Evolutionary conservation across 2,888 invertebrate species (phyloP), one percentile per base, ranked within the genome.

Genomic region (Miltochrista miniata): DNA sequence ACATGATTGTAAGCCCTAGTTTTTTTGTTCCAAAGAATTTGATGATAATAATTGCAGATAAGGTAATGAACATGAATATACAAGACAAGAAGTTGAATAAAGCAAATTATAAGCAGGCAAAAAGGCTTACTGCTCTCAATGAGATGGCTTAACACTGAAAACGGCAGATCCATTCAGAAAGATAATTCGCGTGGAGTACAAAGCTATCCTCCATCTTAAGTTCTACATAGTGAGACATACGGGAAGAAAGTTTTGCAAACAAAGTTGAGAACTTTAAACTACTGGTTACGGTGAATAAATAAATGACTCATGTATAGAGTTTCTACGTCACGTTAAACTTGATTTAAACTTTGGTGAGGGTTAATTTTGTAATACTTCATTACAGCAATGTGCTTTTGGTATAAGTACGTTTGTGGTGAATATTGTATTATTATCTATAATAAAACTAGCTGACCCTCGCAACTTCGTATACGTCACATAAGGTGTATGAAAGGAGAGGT

Each of bases 161-260:
- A 56, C 61, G 59, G 38, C 47, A 56, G 59, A 64, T 61, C 59
- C 54, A 57, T 68, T 72, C 62, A 60, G 55, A 63, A 63, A 69
- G 69, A 69, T 72, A 72, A 68, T 72, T 57, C 62, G 45, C 54
- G 61, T 53, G 59, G 61, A 70, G 67, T 62, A 68, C 65, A 62
- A 68, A 56, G 62, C 68, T 38, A 49, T 14, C 39, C 51, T 48
- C 18, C 18, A 59, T 64, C 59, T 64, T 62, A 58, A 64, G 61
- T 61, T 64, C 54, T 48, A 55, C 48, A 51, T 56, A 51, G 54
- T 56, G 48, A 59, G 48, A 48, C 47, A 58, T 56, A 68, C 68
- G 55, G 62, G 42, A 40, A 55, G 10, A 14, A 56, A 68, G 59
- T 68, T 68, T 50, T 29, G 50, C 40, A 42, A 51, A 48, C 51